Evolutionary conservation across 2,113 vertebrate genomes (phyloP), one percentile per base, ranked within the genome.

Genomic region (zebrafish (Danio rerio)): DNA sequence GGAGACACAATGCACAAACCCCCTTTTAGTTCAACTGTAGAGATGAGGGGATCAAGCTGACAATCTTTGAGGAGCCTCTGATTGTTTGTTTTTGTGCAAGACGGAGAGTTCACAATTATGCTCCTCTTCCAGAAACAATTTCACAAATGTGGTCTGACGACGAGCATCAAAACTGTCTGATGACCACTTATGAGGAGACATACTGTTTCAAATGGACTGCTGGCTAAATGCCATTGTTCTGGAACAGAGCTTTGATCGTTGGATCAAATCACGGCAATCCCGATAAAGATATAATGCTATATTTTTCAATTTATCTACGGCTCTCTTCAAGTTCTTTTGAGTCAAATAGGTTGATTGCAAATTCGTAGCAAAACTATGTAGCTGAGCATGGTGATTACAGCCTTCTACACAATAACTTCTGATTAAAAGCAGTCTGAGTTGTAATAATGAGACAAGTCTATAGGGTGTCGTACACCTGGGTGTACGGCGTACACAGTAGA

Each of bases 201-300:
- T 47, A 43, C 9, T 13, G 49, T 40, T 55, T 66, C 61, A 79
- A 66, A 79, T 16, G 55, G 55, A 6, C 55, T 4, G 1, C 43
- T 62, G 43, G 59, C 21, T 79, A 66, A 79, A 42, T 53, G 61
- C 42, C 43, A 77, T 77, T 77, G 43, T 77, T 63, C 75, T 50
- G 75, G 75, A 77, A 77, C n/a, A 77, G 20, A 77, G 58, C 75
- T 77, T 6, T 76, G 55, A 76, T 76, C n/a, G 21, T 10, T 76
- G 10, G 42, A 42, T n/a, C 15, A 21, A 76, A 76, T 76, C 12
- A 11, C 12, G n/a, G 52, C 15, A 9, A 74, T 53, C 52, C 16
- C 50, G 18, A 43, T 6, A 52, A 58, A 43, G 16, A 58, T 74
- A 45, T 45, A 58, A 31, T 2, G 31, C 31, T 31, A 31, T 31